These are phyloP conservation scores for Gambelia wislizenii DNA, from an alignment of 2,797 vertebrate species.

Conservation along the genomic window DNA sequence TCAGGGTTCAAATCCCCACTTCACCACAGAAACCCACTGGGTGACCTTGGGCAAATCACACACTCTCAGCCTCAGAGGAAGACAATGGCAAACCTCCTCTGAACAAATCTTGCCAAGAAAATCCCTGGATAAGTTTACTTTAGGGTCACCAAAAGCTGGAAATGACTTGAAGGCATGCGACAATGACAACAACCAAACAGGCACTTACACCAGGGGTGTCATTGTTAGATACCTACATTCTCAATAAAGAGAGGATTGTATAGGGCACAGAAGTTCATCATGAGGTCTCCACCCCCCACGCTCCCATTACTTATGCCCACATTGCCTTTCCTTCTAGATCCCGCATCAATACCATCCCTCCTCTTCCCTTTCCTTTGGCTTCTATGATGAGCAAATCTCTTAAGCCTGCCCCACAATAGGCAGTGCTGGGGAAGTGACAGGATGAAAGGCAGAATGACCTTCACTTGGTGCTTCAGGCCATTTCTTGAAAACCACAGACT, in stretches of 20 bases:
- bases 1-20: too few relatives aligned
- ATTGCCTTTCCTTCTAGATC: not conserved
- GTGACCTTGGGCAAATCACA: too few relatives aligned
- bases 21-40: too few relatives aligned
- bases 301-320: not conserved
- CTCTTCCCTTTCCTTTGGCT: not conserved
- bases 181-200: too few relatives aligned
- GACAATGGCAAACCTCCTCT: too few relatives aligned
- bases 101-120: too few relatives aligned
- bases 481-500: not conserved
- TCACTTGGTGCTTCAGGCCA: not conserved
- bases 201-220: not conserved
- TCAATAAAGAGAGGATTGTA: conserved; percentile 15
- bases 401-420: not conserved
- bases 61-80: too few relatives aligned
- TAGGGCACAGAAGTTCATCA: not conserved
- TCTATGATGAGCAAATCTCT: not conserved
- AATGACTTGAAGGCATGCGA: too few relatives aligned
- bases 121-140: too few relatives aligned
- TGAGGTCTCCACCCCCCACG: not conserved
- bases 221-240: not conserved
- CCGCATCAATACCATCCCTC: not conserved
- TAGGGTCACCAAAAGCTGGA: too few relatives aligned
- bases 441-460: not conserved
- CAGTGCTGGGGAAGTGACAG: not conserved